Evolutionary conservation across 1,140 invertebrate species (phyloP), one percentile per base, ranked within the genome.

Genomic region (Neodiprion lecontei): DNA sequence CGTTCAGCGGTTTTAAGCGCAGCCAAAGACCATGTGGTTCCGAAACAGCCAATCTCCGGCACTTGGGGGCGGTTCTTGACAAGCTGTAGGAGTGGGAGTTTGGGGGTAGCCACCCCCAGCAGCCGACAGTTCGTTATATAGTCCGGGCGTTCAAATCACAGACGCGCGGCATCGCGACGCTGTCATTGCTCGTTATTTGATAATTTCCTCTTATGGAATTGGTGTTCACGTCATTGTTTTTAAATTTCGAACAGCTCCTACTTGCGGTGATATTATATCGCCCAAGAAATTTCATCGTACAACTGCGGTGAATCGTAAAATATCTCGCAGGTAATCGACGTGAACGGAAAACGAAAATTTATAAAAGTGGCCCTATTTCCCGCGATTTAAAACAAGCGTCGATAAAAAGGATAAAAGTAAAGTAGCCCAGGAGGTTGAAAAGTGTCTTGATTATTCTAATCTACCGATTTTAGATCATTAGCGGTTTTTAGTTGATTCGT

Each of bases 101-200:
- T 79, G 72, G 80, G 78, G 73, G 49, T 70, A 74, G 48, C 75
- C 67, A 17, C n/a, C 65, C 74, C 74, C 73, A 79, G 78, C 67
- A 75, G 72, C 74, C 72, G 75, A 49, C 72, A 67, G 48, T 17
- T 21, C 50, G 69, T 14, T 28, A 28, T 14, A 71, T 78, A 75
- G 77, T 82, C 78, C 80, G 76, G 82, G 86, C 86, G 86, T 89
- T 88, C 85, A 88, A 88, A 88, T 88, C 87, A 87, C 87, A 82
- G 76, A 80, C 73, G 78, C 75, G 72, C 53, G 40, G 75, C 77
- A 75, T 71, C 67, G 74, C 65, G 72, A 69, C 72, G 74, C 74
- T 49, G 66, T 40, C 48, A 48, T 53, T 61, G n/a, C 53, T 17
- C 11, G 53, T 17, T 61, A 17, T 17, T 61, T 61, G 53, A 40